phyloP scores from a whole-genome alignment of 2,113 vertebrate species.

The Gracilinanus agilis region DNA sequence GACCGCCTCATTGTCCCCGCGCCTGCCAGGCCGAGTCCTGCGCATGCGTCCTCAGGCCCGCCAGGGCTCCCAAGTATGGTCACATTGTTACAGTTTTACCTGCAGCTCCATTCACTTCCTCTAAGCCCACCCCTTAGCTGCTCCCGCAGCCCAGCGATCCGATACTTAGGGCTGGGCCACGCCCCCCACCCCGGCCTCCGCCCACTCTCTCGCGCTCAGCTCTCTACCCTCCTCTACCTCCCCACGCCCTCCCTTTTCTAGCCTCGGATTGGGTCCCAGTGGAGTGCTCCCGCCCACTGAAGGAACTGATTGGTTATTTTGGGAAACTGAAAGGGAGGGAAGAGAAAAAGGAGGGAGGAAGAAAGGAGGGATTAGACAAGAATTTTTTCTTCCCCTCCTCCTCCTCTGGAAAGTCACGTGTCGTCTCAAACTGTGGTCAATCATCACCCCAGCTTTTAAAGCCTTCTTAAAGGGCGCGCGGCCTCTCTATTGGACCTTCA shows the following conservation, averaged over 20 bases:
- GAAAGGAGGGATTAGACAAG: slow-evolving; percentile 1
- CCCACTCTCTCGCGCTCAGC: slow-evolving; percentile 51
- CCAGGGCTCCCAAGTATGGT: not conserved
- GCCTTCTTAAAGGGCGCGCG: slow-evolving; percentile 71
- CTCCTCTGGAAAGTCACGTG: slow-evolving; percentile 66
- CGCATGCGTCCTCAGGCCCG: slow-evolving; percentile 44
- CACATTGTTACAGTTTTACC: slow-evolving; percentile 64
- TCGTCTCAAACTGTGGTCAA: slow-evolving; percentile 41
- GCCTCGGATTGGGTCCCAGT: slow-evolving; percentile 17
- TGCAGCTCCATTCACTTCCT: slow-evolving; percentile 66
- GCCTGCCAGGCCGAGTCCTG: not conserved
- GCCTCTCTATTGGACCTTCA: not conserved
- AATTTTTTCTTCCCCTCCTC: not conserved
- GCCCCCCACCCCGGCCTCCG: slow-evolving; percentile 2
- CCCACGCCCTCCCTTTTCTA: not conserved
- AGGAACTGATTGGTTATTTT: slow-evolving; percentile 56
- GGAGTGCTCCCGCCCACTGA: slow-evolving; percentile 53
- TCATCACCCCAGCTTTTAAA: slow-evolving; percentile 44
- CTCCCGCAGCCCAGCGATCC: not conserved
- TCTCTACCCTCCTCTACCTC: not conserved
- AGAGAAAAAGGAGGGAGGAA: not conserved
- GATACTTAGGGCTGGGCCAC: not conserved
- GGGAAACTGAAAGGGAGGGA: not conserved
- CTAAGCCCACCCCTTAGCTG: not conserved
- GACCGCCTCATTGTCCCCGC: not conserved